These are phyloP conservation scores for Chaenogobius annularis DNA, from an alignment of 2,113 vertebrate species.

Conservation along the genomic window DNA sequence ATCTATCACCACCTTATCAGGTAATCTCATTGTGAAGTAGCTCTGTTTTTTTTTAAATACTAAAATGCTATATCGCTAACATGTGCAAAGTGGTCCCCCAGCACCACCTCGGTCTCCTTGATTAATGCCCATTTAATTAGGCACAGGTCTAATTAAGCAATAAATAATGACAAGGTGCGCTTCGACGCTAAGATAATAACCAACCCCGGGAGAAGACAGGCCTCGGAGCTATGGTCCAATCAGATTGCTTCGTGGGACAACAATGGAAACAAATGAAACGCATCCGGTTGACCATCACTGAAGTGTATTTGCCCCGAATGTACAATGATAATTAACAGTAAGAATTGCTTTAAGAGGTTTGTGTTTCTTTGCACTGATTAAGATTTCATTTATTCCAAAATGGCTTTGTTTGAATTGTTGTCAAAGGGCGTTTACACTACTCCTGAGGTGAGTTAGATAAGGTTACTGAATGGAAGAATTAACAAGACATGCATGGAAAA, in stretches of 20 bases:
- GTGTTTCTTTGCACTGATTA: background rate
- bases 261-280: conserved; percentile 56
- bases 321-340: conserved; percentile 37
- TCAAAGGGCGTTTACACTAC: background rate
- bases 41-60: conserved; percentile 69
- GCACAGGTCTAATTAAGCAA: conserved; percentile 75
- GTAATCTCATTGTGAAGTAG: conserved; percentile 65
- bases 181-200: conserved; percentile 74
- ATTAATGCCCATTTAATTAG: conserved; percentile 82
- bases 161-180: conserved; percentile 80
- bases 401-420: background rate
- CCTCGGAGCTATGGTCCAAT: conserved; percentile 51
- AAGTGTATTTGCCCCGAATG: conserved; percentile 32
- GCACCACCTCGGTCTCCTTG: conserved; percentile 73
- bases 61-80: conserved; percentile 76
- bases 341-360: conserved; percentile 26
- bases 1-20: conserved; percentile 53
- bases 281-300: conserved; percentile 41
- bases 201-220: conserved; percentile 58
- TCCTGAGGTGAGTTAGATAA: background rate
- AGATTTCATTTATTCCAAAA: background rate
- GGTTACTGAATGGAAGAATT: background rate
- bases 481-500: background rate
- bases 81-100: conserved; percentile 74
- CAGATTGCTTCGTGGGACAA: conserved; percentile 52